phyloP scores from a whole-genome alignment of 2,888 invertebrate species.

The Phortica okadai region DNA sequence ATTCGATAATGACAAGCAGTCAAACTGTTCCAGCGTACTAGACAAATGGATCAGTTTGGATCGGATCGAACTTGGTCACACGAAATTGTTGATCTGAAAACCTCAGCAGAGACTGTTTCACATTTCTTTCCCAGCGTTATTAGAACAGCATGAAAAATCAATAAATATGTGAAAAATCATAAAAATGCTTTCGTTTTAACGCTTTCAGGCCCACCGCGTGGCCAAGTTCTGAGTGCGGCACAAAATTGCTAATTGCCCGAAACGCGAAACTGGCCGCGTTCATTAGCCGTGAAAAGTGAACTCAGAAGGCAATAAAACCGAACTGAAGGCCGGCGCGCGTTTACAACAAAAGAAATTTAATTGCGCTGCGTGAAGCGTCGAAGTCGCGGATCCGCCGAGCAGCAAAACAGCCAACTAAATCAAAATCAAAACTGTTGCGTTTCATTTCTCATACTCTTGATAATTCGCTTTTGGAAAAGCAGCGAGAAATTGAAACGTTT shows the following conservation, averaged over 20 bases:
- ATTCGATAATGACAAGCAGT: too few relatives aligned
- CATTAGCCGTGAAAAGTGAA: neutral
- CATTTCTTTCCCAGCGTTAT: too few relatives aligned
- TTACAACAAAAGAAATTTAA: constrained; percentile 64
- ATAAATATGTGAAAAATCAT: too few relatives aligned
- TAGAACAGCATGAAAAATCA: too few relatives aligned
- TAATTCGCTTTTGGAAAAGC: constrained; percentile 50
- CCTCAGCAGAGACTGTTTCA: too few relatives aligned
- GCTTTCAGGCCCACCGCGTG: too few relatives aligned
- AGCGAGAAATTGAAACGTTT: constrained; percentile 57
- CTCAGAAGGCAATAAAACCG: neutral
- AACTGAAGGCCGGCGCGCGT: neutral
- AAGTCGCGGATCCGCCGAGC: constrained; percentile 45
- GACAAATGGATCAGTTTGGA: too few relatives aligned
- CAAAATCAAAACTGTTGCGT: constrained; percentile 23
- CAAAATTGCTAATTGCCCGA: constrained; percentile 65
- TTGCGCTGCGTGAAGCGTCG: constrained; percentile 62
- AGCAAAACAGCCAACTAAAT: constrained; percentile 44
- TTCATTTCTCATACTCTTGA: constrained; percentile 2
- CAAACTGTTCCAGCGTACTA: too few relatives aligned
- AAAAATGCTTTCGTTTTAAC: too few relatives aligned
- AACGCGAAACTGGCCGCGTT: neutral
- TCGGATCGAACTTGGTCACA: too few relatives aligned
- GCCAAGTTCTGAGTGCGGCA: constrained; percentile 43
- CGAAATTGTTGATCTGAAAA: too few relatives aligned